phyloP scores from a whole-genome alignment of 2,797 vertebrate genomes.

The Triplophysa yarkandensis region DNA sequence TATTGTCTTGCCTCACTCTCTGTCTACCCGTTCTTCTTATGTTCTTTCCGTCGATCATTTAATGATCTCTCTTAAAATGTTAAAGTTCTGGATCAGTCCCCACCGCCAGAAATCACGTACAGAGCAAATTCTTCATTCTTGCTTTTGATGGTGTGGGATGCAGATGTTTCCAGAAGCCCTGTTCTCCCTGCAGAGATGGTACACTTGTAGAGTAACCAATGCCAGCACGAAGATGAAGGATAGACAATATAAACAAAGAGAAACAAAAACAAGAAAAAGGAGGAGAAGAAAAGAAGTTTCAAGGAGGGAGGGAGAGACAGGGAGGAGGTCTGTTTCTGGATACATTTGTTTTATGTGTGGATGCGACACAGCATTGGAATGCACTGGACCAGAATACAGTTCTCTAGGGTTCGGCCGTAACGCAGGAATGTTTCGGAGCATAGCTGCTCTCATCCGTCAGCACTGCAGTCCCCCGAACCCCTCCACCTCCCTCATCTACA shows the following conservation, averaged over 20 bases:
- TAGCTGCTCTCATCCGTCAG: constrained; percentile 75
- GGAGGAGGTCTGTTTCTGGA: constrained; percentile 59
- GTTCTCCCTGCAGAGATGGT: background rate
- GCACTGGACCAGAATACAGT: constrained; percentile 71
- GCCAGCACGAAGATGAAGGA: constrained; percentile 7
- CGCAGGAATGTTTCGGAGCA: constrained; percentile 73
- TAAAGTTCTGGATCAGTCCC: background rate
- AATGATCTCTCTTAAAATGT: constrained; percentile 6
- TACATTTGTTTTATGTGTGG: constrained; percentile 61
- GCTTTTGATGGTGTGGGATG: background rate
- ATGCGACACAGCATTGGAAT: constrained; percentile 75
- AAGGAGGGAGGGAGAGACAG: constrained; percentile 27
- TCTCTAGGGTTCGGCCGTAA: constrained; percentile 77
- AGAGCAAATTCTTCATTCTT: constrained; percentile 5
- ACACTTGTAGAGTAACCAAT: background rate
- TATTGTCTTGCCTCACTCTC: constrained; percentile 13
- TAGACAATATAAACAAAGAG: constrained; percentile 16
- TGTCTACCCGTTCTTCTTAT: constrained; percentile 8
- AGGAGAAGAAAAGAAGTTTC: constrained; percentile 1
- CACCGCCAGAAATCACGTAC: background rate
- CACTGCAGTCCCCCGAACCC: constrained; percentile 65
- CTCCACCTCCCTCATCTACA: constrained; percentile 64
- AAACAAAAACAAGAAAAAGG: constrained; percentile 6
- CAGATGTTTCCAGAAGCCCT: constrained; percentile 5
- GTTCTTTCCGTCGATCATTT: background rate